Conservation (phyloP, 2,888 invertebrate genomes). For the Alitta virens region DNA sequence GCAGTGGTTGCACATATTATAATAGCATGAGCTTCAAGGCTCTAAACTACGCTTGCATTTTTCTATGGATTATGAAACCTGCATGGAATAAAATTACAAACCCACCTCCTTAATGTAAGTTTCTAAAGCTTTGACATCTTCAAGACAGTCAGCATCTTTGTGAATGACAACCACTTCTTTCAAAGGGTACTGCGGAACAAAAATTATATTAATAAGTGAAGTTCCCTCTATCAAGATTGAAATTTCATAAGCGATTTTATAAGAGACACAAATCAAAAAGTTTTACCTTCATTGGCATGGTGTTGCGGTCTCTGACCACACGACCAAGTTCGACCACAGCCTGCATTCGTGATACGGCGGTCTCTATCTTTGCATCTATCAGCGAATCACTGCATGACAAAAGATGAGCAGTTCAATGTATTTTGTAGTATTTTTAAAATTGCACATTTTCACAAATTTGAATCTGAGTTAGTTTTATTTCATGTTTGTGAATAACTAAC, state of each 20-base stretch:
- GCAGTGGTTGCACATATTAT: no score
- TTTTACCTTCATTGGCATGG: slow-evolving; percentile 85
- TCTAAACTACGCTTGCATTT: no score
- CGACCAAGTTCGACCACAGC: slow-evolving; percentile 90
- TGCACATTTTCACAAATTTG: no score
- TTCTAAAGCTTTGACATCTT: slow-evolving; percentile 76
- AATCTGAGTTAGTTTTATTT: no score
- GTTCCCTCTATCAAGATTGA: no score
- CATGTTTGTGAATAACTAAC: no score
- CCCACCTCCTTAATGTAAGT: slow-evolving; percentile 75
- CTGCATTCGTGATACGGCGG: slow-evolving; percentile 90
- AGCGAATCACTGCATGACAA: slow-evolving; percentile 61
- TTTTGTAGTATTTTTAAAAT: no score
- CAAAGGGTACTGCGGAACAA: slow-evolving; percentile 75
- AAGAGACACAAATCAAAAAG: no score
- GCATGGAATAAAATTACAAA: neutral
- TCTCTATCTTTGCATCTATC: slow-evolving; percentile 83
- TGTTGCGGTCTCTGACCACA: slow-evolving; percentile 87
- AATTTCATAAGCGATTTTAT: no score
- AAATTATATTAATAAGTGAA: neutral
- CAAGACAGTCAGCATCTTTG: slow-evolving; percentile 73
- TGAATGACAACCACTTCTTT: slow-evolving; percentile 93
- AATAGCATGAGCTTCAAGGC: no score
- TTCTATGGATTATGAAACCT: no score
- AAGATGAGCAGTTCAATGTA: no score